A percentile compares a stretch with the other conserved stretches of the same genome.
Evolutionary conservation across 2,797 vertebrate species (phyloP).

Genomic region (Poeciliopsis gracilis): DNA sequence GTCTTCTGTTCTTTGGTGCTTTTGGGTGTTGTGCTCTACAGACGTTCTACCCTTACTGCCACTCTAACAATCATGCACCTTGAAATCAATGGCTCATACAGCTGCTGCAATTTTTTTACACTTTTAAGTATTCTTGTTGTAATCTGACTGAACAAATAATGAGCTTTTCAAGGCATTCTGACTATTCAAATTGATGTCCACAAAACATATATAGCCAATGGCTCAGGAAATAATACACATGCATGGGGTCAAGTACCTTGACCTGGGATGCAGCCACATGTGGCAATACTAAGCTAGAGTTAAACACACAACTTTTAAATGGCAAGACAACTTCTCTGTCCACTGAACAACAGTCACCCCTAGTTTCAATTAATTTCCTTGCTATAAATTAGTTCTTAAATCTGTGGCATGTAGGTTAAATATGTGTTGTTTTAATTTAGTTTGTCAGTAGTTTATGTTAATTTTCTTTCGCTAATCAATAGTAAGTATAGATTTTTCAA

Average conservation of each 20-base stretch:
- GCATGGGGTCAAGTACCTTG: not conserved
- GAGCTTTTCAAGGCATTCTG: not conserved
- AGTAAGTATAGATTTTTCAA: not conserved
- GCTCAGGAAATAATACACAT: not conserved
- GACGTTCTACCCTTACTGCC: not conserved
- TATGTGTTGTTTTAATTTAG: not conserved
- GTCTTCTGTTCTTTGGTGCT: not conserved
- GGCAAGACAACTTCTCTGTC: not conserved
- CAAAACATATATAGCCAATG: not conserved
- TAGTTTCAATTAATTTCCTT: not conserved
- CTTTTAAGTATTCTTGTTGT: not conserved
- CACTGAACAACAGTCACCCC: not conserved
- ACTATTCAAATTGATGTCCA: not conserved
- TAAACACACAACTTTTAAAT: not conserved
- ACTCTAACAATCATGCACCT: not conserved
- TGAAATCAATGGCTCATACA: not conserved
- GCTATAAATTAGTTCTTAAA: not conserved
- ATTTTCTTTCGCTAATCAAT: not conserved
- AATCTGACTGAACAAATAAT: not conserved
- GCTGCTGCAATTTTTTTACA: not conserved
- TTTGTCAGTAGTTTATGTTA: not conserved
- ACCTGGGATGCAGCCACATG: not conserved
- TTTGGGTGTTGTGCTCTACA: not conserved
- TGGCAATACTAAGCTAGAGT: not conserved
- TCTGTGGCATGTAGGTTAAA: not conserved